A percentile compares a stretch with the other conserved stretches of the same genome.
These are phyloP conservation scores for Eulemur albifrons DNA, from an alignment of 2,797 vertebrate genomes.

Conservation along the genomic window DNA sequence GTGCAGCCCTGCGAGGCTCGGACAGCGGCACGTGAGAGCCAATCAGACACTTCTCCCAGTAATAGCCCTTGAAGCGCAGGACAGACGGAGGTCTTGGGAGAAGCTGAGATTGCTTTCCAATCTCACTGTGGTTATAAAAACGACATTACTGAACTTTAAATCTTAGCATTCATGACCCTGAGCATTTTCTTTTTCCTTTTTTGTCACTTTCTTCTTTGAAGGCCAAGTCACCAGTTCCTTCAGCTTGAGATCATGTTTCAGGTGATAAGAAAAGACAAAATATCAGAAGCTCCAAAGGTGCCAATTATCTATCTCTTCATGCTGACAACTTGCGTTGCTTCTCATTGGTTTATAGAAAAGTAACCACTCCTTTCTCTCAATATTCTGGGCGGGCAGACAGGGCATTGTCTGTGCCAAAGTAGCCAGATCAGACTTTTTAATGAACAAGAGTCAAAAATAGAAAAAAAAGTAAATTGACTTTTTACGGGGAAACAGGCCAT, in stretches of 20 bases:
- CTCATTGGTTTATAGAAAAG: constrained; percentile 52
- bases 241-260: constrained; percentile 51
- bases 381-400: neutral
- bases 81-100: constrained; percentile 69
- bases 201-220: constrained; percentile 36
- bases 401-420: constrained; percentile 55
- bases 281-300: constrained; percentile 64
- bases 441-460: constrained; percentile 45
- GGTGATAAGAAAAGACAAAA: constrained; percentile 68
- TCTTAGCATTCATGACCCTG: constrained; percentile 57
- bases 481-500: constrained; percentile 72
- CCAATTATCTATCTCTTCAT: constrained; percentile 58
- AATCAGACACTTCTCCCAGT: neutral
- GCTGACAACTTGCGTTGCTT: constrained; percentile 52
- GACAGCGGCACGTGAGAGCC: neutral
- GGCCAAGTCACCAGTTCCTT: constrained; percentile 45
- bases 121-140: constrained; percentile 69
- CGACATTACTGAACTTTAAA: constrained; percentile 64
- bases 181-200: constrained; percentile 44
- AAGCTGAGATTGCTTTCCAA: constrained; percentile 63
- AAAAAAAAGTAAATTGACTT: constrained; percentile 77
- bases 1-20: neutral
- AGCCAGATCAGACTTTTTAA: constrained; percentile 73
- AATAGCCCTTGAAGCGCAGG: neutral
- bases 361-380: neutral